Base-by-base conservation (phyloP, 2,113 vertebrate genomes). In the Eulemur macaco region DNA sequence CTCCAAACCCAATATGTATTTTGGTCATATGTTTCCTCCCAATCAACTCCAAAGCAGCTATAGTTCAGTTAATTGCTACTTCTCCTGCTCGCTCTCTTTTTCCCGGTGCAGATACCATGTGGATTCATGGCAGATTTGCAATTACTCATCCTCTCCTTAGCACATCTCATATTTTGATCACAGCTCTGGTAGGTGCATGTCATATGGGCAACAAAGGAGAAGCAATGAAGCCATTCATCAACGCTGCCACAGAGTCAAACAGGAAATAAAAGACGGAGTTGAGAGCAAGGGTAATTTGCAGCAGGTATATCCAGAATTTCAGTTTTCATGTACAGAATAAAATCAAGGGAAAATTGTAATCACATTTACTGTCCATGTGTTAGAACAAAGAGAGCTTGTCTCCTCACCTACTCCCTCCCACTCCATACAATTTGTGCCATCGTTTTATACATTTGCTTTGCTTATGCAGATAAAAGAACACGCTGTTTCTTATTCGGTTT, bases 31-130 rank as follows among this genome's bases (percentile, higher is more conserved):
- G 1, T 60, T 92, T 83, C 68, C 50, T 63, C 85, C 88, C 71
- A 96, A 82, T 66, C 85, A 76, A 60, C 58, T 90, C 94, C 66
- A 63, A 86, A 95, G 91, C 88, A 91, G 81, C 91, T 96, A 42
- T 78, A 89, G 92, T 86, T 97, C 64, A 52, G 78, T 39, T 85
- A 37, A 82, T 74, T 52, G 12, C 78, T n/a, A 31, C 37, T 86
- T 69, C 34, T 89, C 34, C 39, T 50, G 58, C 3, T 76, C 13
- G 0, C 15, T 1, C 34, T 84, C 76, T 58, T 84, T 71, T 63
- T 58, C 66, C 56, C 29, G 25, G 47, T 66, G 31, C 78, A 45
- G 47, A 47, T 15, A 47, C 50, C 50, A 54, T 11, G 83, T 81
- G 34, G 78, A 5, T 83, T 80, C 8, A 5, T 18, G 23, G 58